These are phyloP conservation scores for Thelaira solivaga DNA, from an alignment of 2,888 invertebrate genomes.

Conservation along the genomic window DNA sequence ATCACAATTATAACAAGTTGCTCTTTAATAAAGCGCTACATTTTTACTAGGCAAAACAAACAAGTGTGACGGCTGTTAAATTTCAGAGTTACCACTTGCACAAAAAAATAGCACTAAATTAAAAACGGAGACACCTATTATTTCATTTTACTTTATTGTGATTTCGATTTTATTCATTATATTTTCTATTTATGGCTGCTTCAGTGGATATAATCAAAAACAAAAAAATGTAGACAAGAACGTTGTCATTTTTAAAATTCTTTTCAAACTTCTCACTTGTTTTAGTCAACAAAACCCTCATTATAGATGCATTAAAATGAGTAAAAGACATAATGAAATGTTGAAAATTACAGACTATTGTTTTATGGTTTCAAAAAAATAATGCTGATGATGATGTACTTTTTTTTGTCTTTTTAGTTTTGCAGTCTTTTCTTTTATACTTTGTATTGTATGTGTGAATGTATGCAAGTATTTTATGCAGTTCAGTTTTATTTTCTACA, in stretches of 20 bases:
- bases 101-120: no score
- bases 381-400: slow-evolving; percentile 55
- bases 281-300: background rate
- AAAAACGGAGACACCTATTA: no score
- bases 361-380: slow-evolving; percentile 24
- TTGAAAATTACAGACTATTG: slow-evolving; percentile 48
- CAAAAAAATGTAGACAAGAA: background rate
- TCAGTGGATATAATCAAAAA: no score
- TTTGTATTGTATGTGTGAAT: no score
- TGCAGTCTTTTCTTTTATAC: slow-evolving; percentile 26
- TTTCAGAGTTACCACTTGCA: no score
- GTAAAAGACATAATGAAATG: slow-evolving; percentile 38
- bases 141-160: no score
- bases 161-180: no score
- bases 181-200: no score
- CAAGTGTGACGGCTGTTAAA: no score
- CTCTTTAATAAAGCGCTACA: no score
- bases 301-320: background rate
- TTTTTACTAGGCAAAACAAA: no score
- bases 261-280: background rate
- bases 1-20: no score
- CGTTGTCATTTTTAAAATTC: background rate
- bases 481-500: background rate
- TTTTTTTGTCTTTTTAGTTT: slow-evolving; percentile 43
- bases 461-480: background rate